Evolutionary conservation across 2,888 invertebrate genomes (phyloP), one percentile per base, ranked within the genome.

Genomic region (Apodemia mormo): DNA sequence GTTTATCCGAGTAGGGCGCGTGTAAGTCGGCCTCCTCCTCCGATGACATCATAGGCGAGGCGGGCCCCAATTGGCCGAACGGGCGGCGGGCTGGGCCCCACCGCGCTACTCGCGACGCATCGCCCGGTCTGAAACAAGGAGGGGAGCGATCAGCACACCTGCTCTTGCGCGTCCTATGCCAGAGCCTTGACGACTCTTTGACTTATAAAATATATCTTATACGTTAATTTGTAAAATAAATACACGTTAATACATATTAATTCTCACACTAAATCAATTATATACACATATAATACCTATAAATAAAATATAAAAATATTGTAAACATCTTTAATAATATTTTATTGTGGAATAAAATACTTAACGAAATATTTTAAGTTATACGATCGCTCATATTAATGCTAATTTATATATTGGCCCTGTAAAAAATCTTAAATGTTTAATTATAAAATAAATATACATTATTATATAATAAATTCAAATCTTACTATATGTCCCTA

Each of bases 21-120:
- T 96, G 97, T 95, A 96, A 96, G 95, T 96, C 97, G 95, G 96
- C 96, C 96, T 97, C 97, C 97, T 97, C 97, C 96, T 97, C 97
- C 96, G 97, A 97, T 97, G 97, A 97, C 97, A 97, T 97, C 97
- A 97, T 97, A 95, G 95, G 97, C 96, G 95, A 95, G 95, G 94
- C 94, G 95, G 93, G 95, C 95, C 95, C 95, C 94, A 95, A 95
- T 96, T 96, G 96, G 96, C 96, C 95, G 94, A 92, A 94, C 95
- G 92, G 94, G 95, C 95, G 94, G 94, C 92, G 92, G 93, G 94
- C 88, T 82, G 82, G 85, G 87, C 93, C 93, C 92, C 88, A 87
- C 90, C 92, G 91, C 92, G 86, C 92, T 89, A 89, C 85, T 85
- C 82, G 88, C 83, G 87, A 84, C 89, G 90, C 92, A 90, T 90